Conservation (phyloP, 2,113 vertebrate genomes). For the Ammodytes marinus region DNA sequence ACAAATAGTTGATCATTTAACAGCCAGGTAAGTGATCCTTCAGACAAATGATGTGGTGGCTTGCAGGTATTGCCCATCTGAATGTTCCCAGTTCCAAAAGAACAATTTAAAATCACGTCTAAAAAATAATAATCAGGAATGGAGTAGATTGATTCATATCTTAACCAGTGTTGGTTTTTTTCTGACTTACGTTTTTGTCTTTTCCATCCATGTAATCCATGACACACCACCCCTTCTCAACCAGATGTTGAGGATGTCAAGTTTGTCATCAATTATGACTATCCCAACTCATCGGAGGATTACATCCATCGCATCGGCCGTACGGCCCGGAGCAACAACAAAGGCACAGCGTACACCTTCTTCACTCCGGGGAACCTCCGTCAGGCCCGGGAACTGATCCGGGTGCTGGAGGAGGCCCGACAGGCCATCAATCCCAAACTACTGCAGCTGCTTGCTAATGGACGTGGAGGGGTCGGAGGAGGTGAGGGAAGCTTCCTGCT, state of each 20-base stretch:
- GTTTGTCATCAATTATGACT: slow-evolving; percentile 99
- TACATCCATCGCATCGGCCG: slow-evolving; percentile 97
- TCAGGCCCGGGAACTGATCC: slow-evolving; percentile 94
- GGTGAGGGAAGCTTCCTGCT: slow-evolving; percentile 12
- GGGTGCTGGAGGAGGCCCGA: slow-evolving; percentile 95
- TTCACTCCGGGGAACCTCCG: slow-evolving; percentile 97
- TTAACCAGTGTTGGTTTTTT: not conserved
- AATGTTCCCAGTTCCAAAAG: slow-evolving; percentile 28
- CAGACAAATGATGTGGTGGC: slow-evolving; percentile 22
- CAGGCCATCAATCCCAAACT: slow-evolving; percentile 98
- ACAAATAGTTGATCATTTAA: not conserved
- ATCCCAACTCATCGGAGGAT: slow-evolving; percentile 98
- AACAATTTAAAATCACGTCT: not conserved
- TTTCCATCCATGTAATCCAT: slow-evolving; percentile 40
- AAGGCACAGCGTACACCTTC: slow-evolving; percentile 98
- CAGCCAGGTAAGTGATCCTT: slow-evolving; percentile 65
- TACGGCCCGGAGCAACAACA: slow-evolving; percentile 97
- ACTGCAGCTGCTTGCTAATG: slow-evolving; percentile 94
- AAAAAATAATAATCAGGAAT: not conserved
- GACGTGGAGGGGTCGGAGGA: slow-evolving; percentile 87
- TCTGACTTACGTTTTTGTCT: slow-evolving; percentile 49
- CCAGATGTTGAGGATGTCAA: slow-evolving; percentile 98
- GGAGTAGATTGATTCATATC: not conserved
- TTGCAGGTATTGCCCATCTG: slow-evolving; percentile 60
- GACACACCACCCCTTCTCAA: not conserved